Base-by-base conservation (phyloP, 1,140 invertebrate species). In the Helicoverpa zea region DNA sequence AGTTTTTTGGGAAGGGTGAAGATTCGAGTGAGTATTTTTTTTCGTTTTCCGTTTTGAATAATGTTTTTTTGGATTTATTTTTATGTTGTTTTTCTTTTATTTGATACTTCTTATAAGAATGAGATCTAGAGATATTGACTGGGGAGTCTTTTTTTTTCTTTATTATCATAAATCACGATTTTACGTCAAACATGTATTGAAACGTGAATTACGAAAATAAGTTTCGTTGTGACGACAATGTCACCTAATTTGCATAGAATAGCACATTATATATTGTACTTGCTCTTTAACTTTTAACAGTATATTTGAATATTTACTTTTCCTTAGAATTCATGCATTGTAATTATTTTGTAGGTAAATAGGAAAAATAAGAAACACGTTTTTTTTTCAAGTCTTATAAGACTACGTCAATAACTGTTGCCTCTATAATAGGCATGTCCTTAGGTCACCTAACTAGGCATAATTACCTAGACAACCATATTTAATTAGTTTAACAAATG, bases 161-260 rank as follows among this genome's bases (percentile, higher is more conserved):
- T 0, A n/a, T 14, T n/a, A 16, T 16, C 29, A 29, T 29, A 61
- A 18, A 5, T 47, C 2, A 47, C 30, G 9, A 9, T 14, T 47
- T 47, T 30, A 9, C 63, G 30, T 66, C 16, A 2, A 47, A 66
- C 18, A 47, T 16, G n/a, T 23, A 23, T 23, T 23, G 16, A 2
- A 16, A 18, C n/a, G 10, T 23, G 64, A 68, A 49, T 68, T 18
- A 47, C 63, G n/a, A 66, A 23, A 58, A 58, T 11, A 58, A 12
- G 43, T 30, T 68, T 49, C 11, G 16, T 18, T 49, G 11, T 43
- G n/a, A 68, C 43, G 64, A 51, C 58, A 68, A 10, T 68, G 43
- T 68, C n/a, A 49, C 49, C 64, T 68, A n/a, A 68, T 68, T 68
- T 18, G 12, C 64, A 68, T 68, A 68, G 47, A 68, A 68, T 68